Evolutionary conservation across 1,140 invertebrate species (phyloP), one percentile per base, ranked within the genome.

Genomic region (Trissolcus basalis): DNA sequence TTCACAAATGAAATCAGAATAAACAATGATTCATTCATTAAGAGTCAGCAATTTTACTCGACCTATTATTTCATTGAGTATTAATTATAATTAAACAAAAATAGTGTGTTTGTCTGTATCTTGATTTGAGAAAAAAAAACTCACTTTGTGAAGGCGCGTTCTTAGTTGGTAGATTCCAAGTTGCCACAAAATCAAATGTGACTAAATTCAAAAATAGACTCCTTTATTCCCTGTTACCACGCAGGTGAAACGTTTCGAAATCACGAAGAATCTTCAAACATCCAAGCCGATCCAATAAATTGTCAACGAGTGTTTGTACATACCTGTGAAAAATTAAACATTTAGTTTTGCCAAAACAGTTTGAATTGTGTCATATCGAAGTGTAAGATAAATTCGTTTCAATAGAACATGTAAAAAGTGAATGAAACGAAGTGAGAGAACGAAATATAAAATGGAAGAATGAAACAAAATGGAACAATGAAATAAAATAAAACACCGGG

Each of bases 211-310:
- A 73, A 73, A 73, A 73, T 65, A 73, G 70, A 73, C 50, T 59
- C 56, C 71, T 58, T 61, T 68, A 67, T 74, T 59, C 58, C 50
- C 45, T 58, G 71, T 74, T 67, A 60, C 56, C 51, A 56, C 63
- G 56, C 71, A 74, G 71, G 71, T 74, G 45, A 56, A 61, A 61
- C 27, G 51, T 63, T 63, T 74, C 71, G 49, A 61, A 68, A 67
- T 63, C 11, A 32, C n/a, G 32, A 45, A 47, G 32, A 63, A 43
- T 73, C 55, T 55, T 60, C 44, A 56, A 49, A 67, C 44, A 3
- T 64, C n/a, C 3, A 2, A 45, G 41, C 5, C 32, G 45, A 53
- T 56, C n/a, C 55, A 55, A 73, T 44, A 73, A 67, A 63, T 56
- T 43, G 0, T 12, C 15, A 58, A 44, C 48, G 27, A 15, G 33